Evolutionary conservation across 2,888 invertebrate species (phyloP).

Genomic region (Chrysomela aeneicollis): DNA sequence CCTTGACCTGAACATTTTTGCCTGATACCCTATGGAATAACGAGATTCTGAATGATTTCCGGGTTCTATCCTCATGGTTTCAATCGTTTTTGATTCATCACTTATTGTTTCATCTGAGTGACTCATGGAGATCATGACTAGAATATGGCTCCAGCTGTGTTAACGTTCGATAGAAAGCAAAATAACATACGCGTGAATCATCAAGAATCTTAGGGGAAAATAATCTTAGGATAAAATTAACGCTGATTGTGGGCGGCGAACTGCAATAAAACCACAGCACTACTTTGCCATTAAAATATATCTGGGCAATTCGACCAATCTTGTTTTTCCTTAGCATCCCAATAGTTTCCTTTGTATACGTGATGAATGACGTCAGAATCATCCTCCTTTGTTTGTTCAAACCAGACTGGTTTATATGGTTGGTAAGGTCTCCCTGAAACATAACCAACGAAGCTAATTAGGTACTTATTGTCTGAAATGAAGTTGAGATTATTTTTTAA

Average conservation of each 20-base stretch:
- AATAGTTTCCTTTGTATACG: slow-evolving; percentile 88
- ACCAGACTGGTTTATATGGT: slow-evolving; percentile 88
- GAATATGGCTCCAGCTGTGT: neutral
- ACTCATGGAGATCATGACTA: neutral
- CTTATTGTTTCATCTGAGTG: neutral
- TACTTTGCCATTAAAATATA: slow-evolving; percentile 71
- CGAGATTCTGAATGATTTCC: neutral
- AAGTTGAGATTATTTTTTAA: slow-evolving; percentile 28
- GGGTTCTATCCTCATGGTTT: neutral
- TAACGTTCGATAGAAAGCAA: neutral
- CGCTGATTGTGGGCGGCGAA: slow-evolving; percentile 16
- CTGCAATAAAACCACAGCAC: slow-evolving; percentile 35
- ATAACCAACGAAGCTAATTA: slow-evolving; percentile 18
- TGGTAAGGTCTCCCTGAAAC: slow-evolving; percentile 68
- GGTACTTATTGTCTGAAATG: neutral
- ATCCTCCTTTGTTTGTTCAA: slow-evolving; percentile 81
- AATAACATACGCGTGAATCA: neutral
- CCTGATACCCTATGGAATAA: slow-evolving; percentile 17
- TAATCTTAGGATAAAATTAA: slow-evolving; percentile 8
- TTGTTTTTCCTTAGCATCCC: slow-evolving; percentile 87
- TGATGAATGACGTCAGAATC: slow-evolving; percentile 79
- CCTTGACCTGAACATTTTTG: slow-evolving; percentile 31
- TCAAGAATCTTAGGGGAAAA: slow-evolving; percentile 5
- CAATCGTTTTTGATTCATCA: neutral
- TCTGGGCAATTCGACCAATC: slow-evolving; percentile 94